Evolutionary conservation across 2,797 vertebrate genomes (phyloP).

Genomic region (Pampus argenteus): DNA sequence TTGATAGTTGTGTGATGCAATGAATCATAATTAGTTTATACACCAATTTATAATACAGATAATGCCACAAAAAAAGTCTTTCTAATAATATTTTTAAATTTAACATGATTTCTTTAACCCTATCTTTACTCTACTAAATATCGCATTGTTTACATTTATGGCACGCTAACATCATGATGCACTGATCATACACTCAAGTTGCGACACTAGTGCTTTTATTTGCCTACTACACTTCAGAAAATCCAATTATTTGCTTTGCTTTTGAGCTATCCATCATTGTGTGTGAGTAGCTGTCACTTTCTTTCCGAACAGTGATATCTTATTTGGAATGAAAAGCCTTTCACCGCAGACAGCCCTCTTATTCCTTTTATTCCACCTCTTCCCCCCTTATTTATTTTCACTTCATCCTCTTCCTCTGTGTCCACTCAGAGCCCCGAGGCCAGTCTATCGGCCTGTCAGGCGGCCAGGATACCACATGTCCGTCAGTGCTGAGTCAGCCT

Average conservation of each 20-base stretch:
- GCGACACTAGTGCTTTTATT: constrained; percentile 32
- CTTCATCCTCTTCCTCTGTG: constrained; percentile 20
- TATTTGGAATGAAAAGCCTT: constrained; percentile 60
- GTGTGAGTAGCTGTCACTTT: constrained; percentile 46
- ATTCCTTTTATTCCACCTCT: constrained; percentile 23
- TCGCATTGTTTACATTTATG: constrained; percentile 12
- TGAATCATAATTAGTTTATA: constrained; percentile 16
- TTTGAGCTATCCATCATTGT: constrained; percentile 60
- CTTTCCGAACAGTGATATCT: constrained; percentile 52
- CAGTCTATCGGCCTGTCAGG: constrained; percentile 55
- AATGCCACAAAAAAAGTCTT: background rate
- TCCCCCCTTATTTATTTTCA: constrained; percentile 49
- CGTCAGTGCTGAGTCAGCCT: constrained; percentile 65
- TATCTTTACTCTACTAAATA: background rate
- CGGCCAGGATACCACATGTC: constrained; percentile 52
- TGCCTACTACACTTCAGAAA: constrained; percentile 35
- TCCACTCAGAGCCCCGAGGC: constrained; percentile 49
- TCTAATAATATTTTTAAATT: background rate
- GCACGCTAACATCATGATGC: constrained; percentile 11
- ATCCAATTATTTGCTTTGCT: constrained; percentile 62
- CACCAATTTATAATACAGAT: constrained; percentile 17
- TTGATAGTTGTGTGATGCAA: background rate
- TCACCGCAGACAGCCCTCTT: constrained; percentile 34
- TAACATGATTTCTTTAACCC: background rate
- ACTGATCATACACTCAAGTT: constrained; percentile 8